These are phyloP conservation scores for Vulpes vulpes DNA, from an alignment of 2,113 vertebrate species.

Conservation along the genomic window DNA sequence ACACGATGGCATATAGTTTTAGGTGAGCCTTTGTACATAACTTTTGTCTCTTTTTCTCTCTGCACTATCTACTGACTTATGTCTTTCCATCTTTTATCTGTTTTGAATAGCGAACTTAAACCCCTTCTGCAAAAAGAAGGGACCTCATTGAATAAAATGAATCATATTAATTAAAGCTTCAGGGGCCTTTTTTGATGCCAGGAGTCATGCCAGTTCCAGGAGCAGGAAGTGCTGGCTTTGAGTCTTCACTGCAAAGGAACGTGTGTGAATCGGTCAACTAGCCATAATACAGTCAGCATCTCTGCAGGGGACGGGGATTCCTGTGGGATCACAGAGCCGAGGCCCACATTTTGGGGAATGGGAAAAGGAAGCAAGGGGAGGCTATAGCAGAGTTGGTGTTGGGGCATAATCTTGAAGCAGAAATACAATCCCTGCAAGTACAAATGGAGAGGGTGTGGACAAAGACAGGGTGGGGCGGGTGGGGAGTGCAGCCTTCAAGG, in stretches of 20 bases:
- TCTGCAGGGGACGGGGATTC: not conserved
- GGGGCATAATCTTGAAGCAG: not conserved
- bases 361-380: not conserved
- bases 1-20: not conserved
- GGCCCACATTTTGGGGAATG: not conserved
- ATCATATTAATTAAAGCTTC: not conserved
- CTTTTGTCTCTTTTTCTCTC: not conserved
- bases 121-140: not conserved
- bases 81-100: not conserved
- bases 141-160: not conserved
- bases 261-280: not conserved
- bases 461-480: not conserved
- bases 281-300: not conserved
- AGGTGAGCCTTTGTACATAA: not conserved
- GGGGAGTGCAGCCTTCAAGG: fast-evolving
- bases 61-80: not conserved
- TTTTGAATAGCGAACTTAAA: not conserved
- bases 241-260: not conserved
- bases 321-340: not conserved
- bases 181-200: not conserved
- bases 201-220: not conserved
- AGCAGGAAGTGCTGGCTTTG: not conserved
- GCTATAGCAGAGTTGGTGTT: not conserved
- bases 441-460: not conserved
- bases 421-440: not conserved